Evolutionary conservation across 2,888 invertebrate genomes (phyloP), one percentile per base, ranked within the genome.

Genomic region (Pegoplata infirma): DNA sequence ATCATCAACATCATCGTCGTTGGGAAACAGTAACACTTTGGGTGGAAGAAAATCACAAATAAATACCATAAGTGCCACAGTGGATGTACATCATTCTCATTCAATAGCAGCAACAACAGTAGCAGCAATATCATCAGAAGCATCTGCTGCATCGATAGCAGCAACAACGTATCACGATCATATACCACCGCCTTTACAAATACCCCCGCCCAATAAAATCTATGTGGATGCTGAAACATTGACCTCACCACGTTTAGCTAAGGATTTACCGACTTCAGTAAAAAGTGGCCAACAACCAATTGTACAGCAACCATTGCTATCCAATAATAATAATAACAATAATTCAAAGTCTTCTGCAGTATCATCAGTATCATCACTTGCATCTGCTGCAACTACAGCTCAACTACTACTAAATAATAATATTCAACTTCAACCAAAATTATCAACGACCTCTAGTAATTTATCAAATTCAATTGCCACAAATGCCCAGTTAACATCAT

Each of bases 141-240:
- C n/a, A n/a, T n/a, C n/a, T n/a, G n/a, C n/a, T n/a, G 55, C 82
- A 67, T 76, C 77, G 68, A 76, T 82, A 56, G 72, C 64, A 58
- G 67, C 82, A 46, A 71, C 80, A 63, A 75, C 84, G 44, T 76
- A 76, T 76, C 80, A 74, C 81, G 66, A 78, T 78, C 78, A 68
- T 75, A 81, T 61, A 77, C 81, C 76, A 32, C 83, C 82, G 76
- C 85, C 83, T 10, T 71, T 83, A 73, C 86, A 83, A 66, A 61
- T 85, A 49, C 75, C 81, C 56, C 76, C 74, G 47, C 58, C 80
- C 44, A 81, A 82, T 59, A 82, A 82, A 64, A 82, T 83, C 25
- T 83, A 85, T 66, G 86, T 87, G 19, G 89, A 88, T 76, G 88
- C 87, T 2, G 86, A 88, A 72, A 89, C 88, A 3, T 86, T 88